phyloP scores from a whole-genome alignment of 2,797 vertebrate species.

The Darevskia mixta region DNA sequence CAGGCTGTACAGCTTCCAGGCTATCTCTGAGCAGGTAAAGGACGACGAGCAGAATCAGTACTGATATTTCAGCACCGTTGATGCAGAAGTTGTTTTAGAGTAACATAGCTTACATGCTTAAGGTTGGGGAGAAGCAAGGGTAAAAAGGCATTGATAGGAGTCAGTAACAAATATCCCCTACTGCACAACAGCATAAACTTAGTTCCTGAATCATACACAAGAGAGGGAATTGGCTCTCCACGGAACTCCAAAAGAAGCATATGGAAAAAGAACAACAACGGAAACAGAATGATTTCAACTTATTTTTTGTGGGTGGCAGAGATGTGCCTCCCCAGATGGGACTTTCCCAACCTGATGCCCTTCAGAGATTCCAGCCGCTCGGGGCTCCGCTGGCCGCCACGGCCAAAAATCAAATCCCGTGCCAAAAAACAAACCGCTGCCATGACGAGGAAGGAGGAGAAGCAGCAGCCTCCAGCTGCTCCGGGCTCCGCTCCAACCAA shows the following conservation, averaged over 20 bases:
- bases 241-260: not conserved
- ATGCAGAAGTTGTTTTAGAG: not conserved
- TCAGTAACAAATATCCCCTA: not conserved
- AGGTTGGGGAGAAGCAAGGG: not conserved
- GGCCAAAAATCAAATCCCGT: too few species aligned
- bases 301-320: not conserved
- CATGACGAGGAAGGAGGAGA: too few species aligned
- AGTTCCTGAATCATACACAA: not conserved
- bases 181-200: not conserved
- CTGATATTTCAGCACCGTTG: not conserved
- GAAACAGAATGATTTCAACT: not conserved
- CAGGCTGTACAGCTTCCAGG: constrained; percentile 92
- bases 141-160: not conserved
- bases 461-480: too few species aligned
- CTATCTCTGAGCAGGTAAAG: constrained; percentile 88
- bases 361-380: too few species aligned
- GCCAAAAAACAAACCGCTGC: too few species aligned
- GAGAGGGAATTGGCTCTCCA: not conserved
- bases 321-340: not conserved
- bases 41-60: not conserved
- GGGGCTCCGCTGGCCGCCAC: too few species aligned
- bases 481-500: too few species aligned
- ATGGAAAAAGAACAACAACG: not conserved
- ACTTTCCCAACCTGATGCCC: too few species aligned
- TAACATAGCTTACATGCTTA: too few species aligned